phyloP scores from a whole-genome alignment of 2,113 vertebrate species.

The Panthera tigris region DNA sequence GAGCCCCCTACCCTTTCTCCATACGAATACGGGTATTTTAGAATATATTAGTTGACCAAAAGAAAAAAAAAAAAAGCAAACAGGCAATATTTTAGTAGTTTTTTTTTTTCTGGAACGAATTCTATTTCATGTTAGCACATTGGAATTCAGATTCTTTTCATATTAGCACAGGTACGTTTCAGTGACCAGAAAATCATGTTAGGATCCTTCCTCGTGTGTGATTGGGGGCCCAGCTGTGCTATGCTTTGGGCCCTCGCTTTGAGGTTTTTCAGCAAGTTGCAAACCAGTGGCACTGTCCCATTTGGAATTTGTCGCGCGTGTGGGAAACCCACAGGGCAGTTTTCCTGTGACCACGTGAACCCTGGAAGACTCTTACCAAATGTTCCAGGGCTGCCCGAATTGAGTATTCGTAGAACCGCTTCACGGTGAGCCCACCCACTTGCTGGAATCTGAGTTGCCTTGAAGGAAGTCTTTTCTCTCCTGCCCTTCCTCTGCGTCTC shows the following conservation, averaged over 20 bases:
- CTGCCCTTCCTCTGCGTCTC: neutral
- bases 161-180: neutral
- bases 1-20: neutral
- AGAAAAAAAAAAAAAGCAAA: neutral
- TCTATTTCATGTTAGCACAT: neutral
- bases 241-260: neutral
- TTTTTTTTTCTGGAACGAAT: neutral
- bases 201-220: neutral
- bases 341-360: fast-evolving
- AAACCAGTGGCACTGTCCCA: neutral
- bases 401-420: neutral
- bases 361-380: neutral
- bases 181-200: neutral
- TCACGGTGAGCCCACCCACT: neutral
- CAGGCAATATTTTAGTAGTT: neutral
- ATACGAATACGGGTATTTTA: neutral
- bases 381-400: neutral
- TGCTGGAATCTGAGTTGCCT: neutral
- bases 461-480: neutral
- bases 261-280: neutral
- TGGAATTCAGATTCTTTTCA: neutral
- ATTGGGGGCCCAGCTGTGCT: neutral
- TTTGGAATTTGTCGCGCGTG: neutral
- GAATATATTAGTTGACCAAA: neutral
- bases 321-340: fast-evolving